Evolutionary conservation across 1,140 invertebrate genomes (phyloP).

Genomic region (Drosophila mayri): DNA sequence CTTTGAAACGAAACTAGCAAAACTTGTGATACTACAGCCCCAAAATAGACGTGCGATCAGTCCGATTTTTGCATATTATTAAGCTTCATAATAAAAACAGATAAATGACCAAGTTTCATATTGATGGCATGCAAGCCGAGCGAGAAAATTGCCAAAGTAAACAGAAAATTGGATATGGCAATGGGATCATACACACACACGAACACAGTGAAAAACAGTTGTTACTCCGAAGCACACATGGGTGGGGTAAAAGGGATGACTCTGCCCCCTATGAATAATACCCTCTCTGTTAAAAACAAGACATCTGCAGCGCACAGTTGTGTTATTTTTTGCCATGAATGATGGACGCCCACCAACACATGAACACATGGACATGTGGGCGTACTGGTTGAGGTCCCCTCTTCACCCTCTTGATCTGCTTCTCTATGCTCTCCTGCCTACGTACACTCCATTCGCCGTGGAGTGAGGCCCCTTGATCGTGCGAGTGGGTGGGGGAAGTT

Average conservation of each 20-base stretch:
- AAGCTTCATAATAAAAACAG: background rate
- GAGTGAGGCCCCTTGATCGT: constrained; percentile 1
- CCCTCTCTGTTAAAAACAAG: background rate
- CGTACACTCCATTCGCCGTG: constrained; percentile 17
- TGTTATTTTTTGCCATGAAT: constrained; percentile 16
- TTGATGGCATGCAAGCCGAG: background rate
- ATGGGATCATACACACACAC: constrained; percentile 1
- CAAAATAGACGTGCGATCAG: constrained; percentile 14
- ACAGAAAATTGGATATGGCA: constrained; percentile 10
- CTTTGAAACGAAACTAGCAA: background rate
- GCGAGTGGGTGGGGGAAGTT: constrained; percentile 30
- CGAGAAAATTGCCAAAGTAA: constrained; percentile 2
- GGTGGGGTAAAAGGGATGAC: constrained; percentile 7
- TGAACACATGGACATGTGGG: constrained; percentile 34
- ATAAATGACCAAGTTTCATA: background rate
- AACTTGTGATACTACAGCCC: background rate
- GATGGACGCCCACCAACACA: constrained; percentile 39
- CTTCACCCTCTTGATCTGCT: background rate
- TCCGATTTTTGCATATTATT: constrained; percentile 12
- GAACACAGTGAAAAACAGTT: background rate
- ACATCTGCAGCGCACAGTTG: constrained; percentile 24
- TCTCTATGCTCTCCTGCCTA: constrained; percentile 16
- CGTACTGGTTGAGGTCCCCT: constrained; percentile 23
- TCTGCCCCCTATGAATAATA: constrained; percentile 14
- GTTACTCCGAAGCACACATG: background rate